Conservation (phyloP, 2,888 invertebrate species). For the Stegophylla sp. region DNA sequence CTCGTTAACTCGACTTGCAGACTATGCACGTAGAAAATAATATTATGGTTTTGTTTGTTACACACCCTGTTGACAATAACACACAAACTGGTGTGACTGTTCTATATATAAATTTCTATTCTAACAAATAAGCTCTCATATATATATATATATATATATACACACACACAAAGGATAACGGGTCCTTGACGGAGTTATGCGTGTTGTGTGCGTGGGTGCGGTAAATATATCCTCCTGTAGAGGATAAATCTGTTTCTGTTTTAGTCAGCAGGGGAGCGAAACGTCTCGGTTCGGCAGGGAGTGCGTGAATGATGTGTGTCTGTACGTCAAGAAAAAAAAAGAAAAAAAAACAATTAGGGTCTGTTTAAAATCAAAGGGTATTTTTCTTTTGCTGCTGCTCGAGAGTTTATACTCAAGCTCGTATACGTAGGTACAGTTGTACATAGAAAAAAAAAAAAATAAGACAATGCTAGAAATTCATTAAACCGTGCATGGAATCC, state of each 20-base stretch:
- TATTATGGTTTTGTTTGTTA: background rate
- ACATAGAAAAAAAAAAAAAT: too few relatives aligned
- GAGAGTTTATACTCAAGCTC: too few relatives aligned
- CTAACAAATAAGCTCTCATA: background rate
- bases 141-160: too few relatives aligned
- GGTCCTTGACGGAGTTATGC: background rate
- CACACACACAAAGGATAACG: background rate
- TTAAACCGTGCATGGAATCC: too few relatives aligned
- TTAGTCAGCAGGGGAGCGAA: constrained; percentile 31
- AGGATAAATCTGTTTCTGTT: constrained; percentile 26
- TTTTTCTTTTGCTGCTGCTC: background rate
- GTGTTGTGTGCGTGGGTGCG: background rate
- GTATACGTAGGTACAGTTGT: too few relatives aligned
- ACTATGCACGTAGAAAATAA: too few relatives aligned
- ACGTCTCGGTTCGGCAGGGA: background rate
- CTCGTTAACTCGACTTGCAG: too few relatives aligned
- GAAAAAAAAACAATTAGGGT: background rate
- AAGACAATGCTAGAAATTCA: too few relatives aligned
- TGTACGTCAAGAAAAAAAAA: background rate
- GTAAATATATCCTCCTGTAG: constrained; percentile 1
- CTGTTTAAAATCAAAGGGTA: constrained; percentile 15
- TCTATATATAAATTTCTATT: constrained; percentile 26
- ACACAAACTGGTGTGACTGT: background rate
- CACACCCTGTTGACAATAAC: constrained; percentile 31
- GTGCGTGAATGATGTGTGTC: background rate